Base-by-base conservation (phyloP, 2,888 invertebrate species). In the Parnassius apollo region DNA sequence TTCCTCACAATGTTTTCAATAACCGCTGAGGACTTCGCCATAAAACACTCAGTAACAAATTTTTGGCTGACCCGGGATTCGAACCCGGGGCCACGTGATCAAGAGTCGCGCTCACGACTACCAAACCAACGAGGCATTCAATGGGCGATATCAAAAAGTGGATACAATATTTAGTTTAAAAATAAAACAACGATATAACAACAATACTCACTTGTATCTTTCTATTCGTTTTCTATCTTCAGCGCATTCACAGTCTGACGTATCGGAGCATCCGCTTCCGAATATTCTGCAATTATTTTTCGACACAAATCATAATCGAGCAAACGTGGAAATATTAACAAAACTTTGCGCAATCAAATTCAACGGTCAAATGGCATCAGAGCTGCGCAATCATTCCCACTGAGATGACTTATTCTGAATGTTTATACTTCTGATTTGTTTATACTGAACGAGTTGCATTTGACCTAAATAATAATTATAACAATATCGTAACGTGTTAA, bases 201-300 rank as follows among this genome's bases (percentile, higher is more conserved):
- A 51, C 59, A 55, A 4, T 12, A 75, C 75, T 76, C 57, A 84
- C 84, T 68, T 77, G 54, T 70, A 71, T 56, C 52, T 65, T 42
- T 61, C 63, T 11, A 67, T 71, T n/a, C 65, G 70, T 57, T 75
- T 74, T 45, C 74, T 74, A 0, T 82, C 82, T n/a, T 83, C 84
- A 66, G 75, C 81, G 68, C 74, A 82, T 71, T 85, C 91, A 79
- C 86, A 92, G 74, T 85, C 93, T 66, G 80, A 93, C 74, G 81
- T 86, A 72, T 88, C 93, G 54, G 81, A 90, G 68, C 80, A 83
- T 9, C 81, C 80, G 71, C 83, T 85, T 42, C 81, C 86, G 65
- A 90, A 89, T 68, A 88, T 73, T 68, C 91, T 91, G 75, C 22
- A 75, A 78, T 65, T 53, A 58, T 11, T 8, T 12, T 3, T n/a